Conservation (phyloP, 2,888 invertebrate genomes). For the Steinernema scapterisci region DNA sequence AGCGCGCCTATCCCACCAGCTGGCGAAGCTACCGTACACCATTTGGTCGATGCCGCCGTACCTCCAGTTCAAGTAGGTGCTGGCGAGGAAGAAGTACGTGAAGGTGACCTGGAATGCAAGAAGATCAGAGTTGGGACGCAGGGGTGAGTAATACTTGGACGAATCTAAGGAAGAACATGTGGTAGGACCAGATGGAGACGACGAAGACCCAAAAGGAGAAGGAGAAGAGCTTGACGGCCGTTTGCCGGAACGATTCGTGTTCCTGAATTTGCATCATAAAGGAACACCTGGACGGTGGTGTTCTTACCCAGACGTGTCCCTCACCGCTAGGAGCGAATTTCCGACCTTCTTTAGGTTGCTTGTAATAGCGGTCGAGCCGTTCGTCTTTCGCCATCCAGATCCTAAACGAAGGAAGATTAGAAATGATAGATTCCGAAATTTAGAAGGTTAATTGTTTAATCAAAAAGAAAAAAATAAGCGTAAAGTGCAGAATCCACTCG, state of each 20-base stretch:
- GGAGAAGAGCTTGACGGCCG: slow-evolving; percentile 52
- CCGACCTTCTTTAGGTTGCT: slow-evolving; percentile 52
- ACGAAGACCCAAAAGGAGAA: slow-evolving; percentile 59
- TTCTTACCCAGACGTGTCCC: slow-evolving; percentile 48
- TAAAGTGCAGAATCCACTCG: too few species aligned
- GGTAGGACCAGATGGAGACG: slow-evolving; percentile 55
- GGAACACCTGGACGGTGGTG: background rate
- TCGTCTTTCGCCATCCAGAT: slow-evolving; percentile 59
- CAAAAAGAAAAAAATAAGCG: too few species aligned
- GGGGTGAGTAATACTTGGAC: slow-evolving; percentile 48
- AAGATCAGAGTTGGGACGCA: background rate
- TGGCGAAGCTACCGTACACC: slow-evolving; percentile 49
- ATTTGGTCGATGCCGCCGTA: slow-evolving; percentile 64
- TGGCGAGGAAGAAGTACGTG: slow-evolving; percentile 54
- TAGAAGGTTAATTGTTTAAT: too few species aligned
- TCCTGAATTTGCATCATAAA: slow-evolving; percentile 35
- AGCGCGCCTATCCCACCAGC: slow-evolving; percentile 31
- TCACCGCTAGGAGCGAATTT: slow-evolving; percentile 52
- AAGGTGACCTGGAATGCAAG: slow-evolving; percentile 52
- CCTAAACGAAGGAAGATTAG: slow-evolving; percentile 42
- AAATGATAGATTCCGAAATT: too few species aligned
- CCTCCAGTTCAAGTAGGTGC: slow-evolving; percentile 49
- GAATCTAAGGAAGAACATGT: slow-evolving; percentile 56
- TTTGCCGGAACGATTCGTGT: slow-evolving; percentile 47
- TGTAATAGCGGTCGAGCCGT: slow-evolving; percentile 54